Evolutionary conservation across 2,888 invertebrate species (phyloP).

Genomic region (Apoderus coryli): DNA sequence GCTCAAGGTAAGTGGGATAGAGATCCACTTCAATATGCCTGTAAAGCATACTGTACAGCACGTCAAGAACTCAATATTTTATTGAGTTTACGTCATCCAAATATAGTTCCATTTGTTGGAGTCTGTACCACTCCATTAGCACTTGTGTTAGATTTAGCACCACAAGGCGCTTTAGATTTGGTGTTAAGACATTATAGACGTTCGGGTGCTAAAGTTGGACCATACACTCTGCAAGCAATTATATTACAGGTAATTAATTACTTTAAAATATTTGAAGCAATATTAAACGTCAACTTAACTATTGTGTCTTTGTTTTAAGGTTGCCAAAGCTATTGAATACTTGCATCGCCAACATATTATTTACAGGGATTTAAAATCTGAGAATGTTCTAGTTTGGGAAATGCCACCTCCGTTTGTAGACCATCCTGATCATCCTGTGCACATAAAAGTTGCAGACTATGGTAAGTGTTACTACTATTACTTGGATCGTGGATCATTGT

Average conservation of each 20-base stretch:
- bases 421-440: conserved; percentile 53
- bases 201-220: conserved; percentile 68
- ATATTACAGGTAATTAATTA: conserved; percentile 67
- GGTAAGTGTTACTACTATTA: conserved; percentile 41
- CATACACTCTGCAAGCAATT: conserved; percentile 68
- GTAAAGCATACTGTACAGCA: conserved; percentile 92
- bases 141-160: conserved; percentile 79
- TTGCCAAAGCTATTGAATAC: conserved; percentile 89
- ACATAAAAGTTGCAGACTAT: conserved; percentile 93
- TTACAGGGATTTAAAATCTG: conserved; percentile 86
- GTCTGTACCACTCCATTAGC: conserved; percentile 81
- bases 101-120: conserved; percentile 86
- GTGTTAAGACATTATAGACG: conserved; percentile 73
- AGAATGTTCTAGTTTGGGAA: conserved; percentile 97
- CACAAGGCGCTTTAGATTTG: conserved; percentile 78
- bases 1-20: conserved; percentile 84
- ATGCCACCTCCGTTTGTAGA: conserved; percentile 69
- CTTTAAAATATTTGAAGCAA: too few relatives aligned
- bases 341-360: conserved; percentile 87
- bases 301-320: too few relatives aligned
- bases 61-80: conserved; percentile 88
- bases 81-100: conserved; percentile 68
- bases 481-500: too few relatives aligned
- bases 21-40: conserved; percentile 81
- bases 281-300: too few relatives aligned